Percentiles rank a stretch among this genome's conserved stretches.
These are phyloP conservation scores for Anoplopoma fimbria DNA, from an alignment of 2,113 vertebrate genomes.

Conservation along the genomic window DNA sequence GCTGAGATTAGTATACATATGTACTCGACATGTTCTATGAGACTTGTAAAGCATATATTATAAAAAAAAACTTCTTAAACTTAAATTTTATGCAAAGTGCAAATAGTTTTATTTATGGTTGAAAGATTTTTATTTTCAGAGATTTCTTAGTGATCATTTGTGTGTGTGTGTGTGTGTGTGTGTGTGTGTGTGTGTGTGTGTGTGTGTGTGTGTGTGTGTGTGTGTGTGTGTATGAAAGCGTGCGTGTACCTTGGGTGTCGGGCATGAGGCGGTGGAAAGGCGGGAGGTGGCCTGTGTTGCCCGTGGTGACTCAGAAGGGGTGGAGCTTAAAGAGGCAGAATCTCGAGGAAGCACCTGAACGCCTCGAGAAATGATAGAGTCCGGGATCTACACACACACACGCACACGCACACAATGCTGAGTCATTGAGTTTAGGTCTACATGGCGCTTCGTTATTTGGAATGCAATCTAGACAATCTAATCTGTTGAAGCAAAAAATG, in stretches of 20 bases:
- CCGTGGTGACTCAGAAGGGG: constrained; percentile 97
- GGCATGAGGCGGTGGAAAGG: constrained; percentile 98
- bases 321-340: constrained; percentile 98
- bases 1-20: neutral
- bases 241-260: constrained; percentile 97
- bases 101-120: neutral
- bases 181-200: too few relatives aligned
- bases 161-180: neutral
- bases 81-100: constrained; percentile 18
- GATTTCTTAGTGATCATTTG: neutral
- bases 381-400: constrained; percentile 90
- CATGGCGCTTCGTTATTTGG: neutral
- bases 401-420: constrained; percentile 28
- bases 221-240: constrained; percentile 34
- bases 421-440: neutral
- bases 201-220: constrained; percentile 8
- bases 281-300: constrained; percentile 97
- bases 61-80: neutral
- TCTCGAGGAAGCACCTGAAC: constrained; percentile 99
- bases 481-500: neutral
- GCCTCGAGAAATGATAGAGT: constrained; percentile 98
- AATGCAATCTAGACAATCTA: neutral
- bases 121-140: neutral
- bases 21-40: neutral
- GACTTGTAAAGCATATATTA: constrained; percentile 11